Evolutionary conservation across 2,113 vertebrate species (phyloP), one percentile per base, ranked within the genome.

Genomic region (Phrynosoma platyrhinos): DNA sequence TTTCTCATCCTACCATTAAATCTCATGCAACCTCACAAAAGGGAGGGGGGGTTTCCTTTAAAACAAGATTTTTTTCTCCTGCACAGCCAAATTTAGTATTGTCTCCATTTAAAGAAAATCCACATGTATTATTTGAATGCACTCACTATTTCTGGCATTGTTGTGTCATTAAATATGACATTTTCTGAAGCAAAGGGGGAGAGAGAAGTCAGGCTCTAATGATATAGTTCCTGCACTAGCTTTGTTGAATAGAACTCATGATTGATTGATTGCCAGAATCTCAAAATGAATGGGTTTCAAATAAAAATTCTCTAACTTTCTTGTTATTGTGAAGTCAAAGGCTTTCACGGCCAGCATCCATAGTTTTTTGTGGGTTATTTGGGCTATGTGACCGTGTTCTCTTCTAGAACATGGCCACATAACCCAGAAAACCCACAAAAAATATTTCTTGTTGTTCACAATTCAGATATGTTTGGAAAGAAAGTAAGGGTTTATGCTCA

Each of bases 161-260:
- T 94, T 94, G n/a, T 91, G 76, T 90, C 87, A 92, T 94, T 94
- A 93, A 93, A 92, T 94, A 94, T 91, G 90, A 84, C 90, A 92
- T 88, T 94, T 94, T 75, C 85, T 62, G 85, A 53, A 77, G 78
- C 82, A 87, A 64, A 75, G 81, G 92, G 89, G 83, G 93, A 90
- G 90, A 87, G 93, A 94, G 93, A 88, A 77, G 42, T 62, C 91
- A 94, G 74, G 62, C 83, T 92, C 42, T 76, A 92, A 89, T 74
- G 89, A 90, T 89, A 89, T 36, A 87, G 27, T 21, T 36, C 75
- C 66, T 86, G 40, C 82, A 88, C 21, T 32, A 25, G 76, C 68
- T 88, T 75, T 86, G 83, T 86, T 93, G 89, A 94, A 89, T 76
- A 91, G 87, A 93, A 93, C 76, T 90, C 30, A n/a, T 78, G 85